Evolutionary conservation across 2,888 invertebrate genomes (phyloP), one percentile per base, ranked within the genome.

Genomic region (Platycnemis pennipes): DNA sequence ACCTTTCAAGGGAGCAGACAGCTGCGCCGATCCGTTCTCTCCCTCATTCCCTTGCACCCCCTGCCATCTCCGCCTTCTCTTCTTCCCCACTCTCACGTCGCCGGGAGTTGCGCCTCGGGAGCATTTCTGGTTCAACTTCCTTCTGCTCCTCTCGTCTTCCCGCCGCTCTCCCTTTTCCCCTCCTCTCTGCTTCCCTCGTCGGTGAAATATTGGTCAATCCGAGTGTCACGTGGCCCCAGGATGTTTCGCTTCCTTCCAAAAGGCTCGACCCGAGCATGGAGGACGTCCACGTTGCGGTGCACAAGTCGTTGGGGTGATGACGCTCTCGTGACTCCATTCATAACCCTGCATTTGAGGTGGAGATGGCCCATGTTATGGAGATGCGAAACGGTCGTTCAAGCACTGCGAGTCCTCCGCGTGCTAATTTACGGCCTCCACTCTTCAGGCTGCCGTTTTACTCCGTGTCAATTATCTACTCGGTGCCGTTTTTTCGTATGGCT

Each of bases 191-290:
- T 37, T 37, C n/a, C 77, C 11, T 37, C 31, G 77, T 63, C 77
- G 31, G 77, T 77, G 77, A 77, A 77, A 77, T 77, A 77, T 77
- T 77, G 77, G 77, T 77, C 77, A 77, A 77, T 77, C 77, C 13
- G 77, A 77, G 37, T 77, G 37, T 77, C 77, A 77, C 77, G 77
- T 77, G 77, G 77, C 77, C 63, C 63, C n/a, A 77, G 77, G 77
- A 37, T 77, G 37, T 77, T 77, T 77, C 31, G 77, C 77, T 77
- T 77, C 37, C 37, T 37, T 2, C 37, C 8, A 11, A 31, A 37
- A 7, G 63, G 63, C 37, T 63, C 26, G 77, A 13, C 77, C n/a
- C 26, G 37, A 77, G 37, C 37, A 11, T 11, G 31, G 37, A 77
- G 77, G 77, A 77, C 31, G 31, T 77, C 77, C 77, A 2, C 77